phyloP scores from a whole-genome alignment of 1,140 invertebrate species.

The Calephelis virginiensis region DNA sequence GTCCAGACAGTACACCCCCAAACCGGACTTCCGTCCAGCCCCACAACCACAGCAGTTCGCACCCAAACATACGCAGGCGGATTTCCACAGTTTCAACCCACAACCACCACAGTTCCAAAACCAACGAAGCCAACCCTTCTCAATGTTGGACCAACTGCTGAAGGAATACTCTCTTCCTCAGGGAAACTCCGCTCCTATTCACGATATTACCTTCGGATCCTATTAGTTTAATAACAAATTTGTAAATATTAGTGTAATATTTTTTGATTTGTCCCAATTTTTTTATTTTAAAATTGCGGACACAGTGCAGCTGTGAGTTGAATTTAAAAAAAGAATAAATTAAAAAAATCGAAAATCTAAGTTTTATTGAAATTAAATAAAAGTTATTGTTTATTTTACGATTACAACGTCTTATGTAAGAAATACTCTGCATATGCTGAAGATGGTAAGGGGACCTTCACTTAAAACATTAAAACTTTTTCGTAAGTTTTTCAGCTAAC shows the following conservation, averaged over 20 bases:
- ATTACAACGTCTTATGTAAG: too few relatives aligned
- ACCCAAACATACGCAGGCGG: slow-evolving; percentile 43
- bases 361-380: too few relatives aligned
- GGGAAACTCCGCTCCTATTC: slow-evolving; percentile 82
- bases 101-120: slow-evolving; percentile 61
- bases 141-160: slow-evolving; percentile 89
- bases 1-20: slow-evolving; percentile 45
- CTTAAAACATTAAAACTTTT: too few relatives aligned
- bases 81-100: slow-evolving; percentile 44
- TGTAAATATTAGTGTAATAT: slow-evolving; percentile 72
- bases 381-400: too few relatives aligned
- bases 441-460: too few relatives aligned
- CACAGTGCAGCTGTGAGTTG: slow-evolving; percentile 19
- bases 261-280: slow-evolving; percentile 21
- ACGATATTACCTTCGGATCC: slow-evolving; percentile 89
- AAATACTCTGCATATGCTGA: too few relatives aligned
- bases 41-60: slow-evolving; percentile 51
- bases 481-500: too few relatives aligned
- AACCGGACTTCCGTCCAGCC: slow-evolving; percentile 63
- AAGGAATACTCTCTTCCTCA: slow-evolving; percentile 88
- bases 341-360: too few relatives aligned
- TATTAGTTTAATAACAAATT: slow-evolving; percentile 73
- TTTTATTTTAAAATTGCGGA: background rate
- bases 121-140: slow-evolving; percentile 80
- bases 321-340: background rate